Conservation (phyloP, 1,140 invertebrate species). For the Colletes latitarsis region DNA sequence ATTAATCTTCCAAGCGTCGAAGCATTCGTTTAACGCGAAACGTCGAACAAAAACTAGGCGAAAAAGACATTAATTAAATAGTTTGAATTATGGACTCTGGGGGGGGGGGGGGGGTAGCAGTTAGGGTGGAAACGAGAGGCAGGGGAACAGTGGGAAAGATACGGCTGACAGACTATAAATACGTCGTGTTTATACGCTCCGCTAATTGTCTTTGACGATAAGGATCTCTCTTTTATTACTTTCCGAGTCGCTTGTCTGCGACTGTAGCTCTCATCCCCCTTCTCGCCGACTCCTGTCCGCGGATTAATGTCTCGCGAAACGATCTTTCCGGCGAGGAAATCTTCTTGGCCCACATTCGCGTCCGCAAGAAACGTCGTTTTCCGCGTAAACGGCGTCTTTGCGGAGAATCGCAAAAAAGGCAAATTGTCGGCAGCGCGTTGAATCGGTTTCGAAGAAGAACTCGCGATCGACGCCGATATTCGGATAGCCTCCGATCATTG, state of each 20-base stretch:
- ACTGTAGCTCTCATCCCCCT: constrained; percentile 46
- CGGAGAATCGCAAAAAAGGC: neutral
- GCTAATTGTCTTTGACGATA: constrained; percentile 80
- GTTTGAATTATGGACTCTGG: constrained; percentile 69
- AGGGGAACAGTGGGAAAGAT: constrained; percentile 68
- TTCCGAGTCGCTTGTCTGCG: constrained; percentile 74
- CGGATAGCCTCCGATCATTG: neutral
- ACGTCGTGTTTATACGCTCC: constrained; percentile 78
- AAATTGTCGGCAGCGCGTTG: neutral
- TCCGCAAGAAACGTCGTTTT: constrained; percentile 1
- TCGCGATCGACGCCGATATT: neutral
- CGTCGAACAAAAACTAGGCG: constrained; percentile 14
- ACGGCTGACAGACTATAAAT: constrained; percentile 77
- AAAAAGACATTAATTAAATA: constrained; percentile 74
- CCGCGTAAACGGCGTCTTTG: constrained; percentile 11
- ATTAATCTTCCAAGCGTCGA: too few species aligned
- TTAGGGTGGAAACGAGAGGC: constrained; percentile 39
- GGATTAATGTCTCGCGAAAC: constrained; percentile 33
- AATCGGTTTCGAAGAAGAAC: neutral
- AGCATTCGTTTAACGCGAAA: constrained; percentile 7
- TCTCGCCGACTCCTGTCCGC: neutral
- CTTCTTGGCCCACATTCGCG: constrained; percentile 31
- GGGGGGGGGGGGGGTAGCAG: constrained; percentile 33
- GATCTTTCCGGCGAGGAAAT: constrained; percentile 15
- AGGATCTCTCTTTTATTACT: constrained; percentile 79